phyloP scores from a whole-genome alignment of 2,888 invertebrate genomes.

The Microctonus hyperodae region DNA sequence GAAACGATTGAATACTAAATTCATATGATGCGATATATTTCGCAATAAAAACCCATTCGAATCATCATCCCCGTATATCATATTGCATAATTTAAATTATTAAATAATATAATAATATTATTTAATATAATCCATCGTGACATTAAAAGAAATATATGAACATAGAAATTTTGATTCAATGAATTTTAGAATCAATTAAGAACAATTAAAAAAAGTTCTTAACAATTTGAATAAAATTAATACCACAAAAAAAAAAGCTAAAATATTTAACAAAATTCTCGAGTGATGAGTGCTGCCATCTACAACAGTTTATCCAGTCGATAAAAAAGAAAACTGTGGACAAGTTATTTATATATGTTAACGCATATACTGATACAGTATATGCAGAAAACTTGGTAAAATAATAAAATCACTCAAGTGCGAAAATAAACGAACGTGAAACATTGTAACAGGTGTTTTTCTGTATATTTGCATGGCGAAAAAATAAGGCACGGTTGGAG shows the following conservation, averaged over 20 bases:
- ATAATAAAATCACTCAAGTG: slow-evolving; percentile 12
- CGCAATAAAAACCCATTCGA: background rate
- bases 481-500: background rate
- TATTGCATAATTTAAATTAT: no score
- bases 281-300: slow-evolving; percentile 32
- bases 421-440: slow-evolving; percentile 41
- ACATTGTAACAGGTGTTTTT: slow-evolving; percentile 50
- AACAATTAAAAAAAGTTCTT: no score
- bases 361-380: no score
- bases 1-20: background rate
- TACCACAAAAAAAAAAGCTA: background rate
- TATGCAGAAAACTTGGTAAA: background rate
- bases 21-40: background rate
- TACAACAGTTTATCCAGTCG: slow-evolving; percentile 4
- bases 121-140: no score
- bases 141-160: no score
- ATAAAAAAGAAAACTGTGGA: slow-evolving; percentile 25
- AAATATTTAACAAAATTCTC: background rate
- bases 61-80: background rate
- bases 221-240: background rate
- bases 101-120: no score
- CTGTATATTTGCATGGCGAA: background rate
- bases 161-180: no score
- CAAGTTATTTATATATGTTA: no score
- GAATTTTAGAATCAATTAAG: no score